These are phyloP conservation scores for Lampropteryx suffumata DNA, from an alignment of 2,888 invertebrate genomes.

Conservation along the genomic window DNA sequence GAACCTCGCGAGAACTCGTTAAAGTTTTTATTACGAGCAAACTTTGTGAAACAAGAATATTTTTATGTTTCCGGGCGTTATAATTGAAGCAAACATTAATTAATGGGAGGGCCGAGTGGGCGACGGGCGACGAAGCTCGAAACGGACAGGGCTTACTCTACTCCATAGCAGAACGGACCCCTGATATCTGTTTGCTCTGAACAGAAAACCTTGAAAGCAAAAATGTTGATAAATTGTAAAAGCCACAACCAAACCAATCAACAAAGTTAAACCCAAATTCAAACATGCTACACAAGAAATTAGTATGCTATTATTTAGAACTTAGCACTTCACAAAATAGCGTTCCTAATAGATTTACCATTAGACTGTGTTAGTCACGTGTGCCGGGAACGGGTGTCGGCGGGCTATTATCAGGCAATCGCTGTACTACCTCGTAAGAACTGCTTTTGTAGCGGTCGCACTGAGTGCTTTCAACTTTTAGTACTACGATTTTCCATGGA, in stretches of 20 bases:
- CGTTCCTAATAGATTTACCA: slow-evolving; percentile 40
- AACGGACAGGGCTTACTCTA: slow-evolving; percentile 11
- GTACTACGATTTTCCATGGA: slow-evolving; percentile 14
- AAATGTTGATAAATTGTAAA: not conserved
- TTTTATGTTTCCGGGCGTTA: slow-evolving; percentile 50
- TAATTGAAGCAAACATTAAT: slow-evolving; percentile 69
- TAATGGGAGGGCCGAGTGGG: slow-evolving; percentile 45
- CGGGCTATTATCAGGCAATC: slow-evolving; percentile 48
- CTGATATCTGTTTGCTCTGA: not conserved
- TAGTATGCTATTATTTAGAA: slow-evolving; percentile 3
- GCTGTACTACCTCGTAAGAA: slow-evolving; percentile 45
- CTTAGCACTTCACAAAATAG: slow-evolving; percentile 31
- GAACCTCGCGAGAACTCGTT: slow-evolving; percentile 33
- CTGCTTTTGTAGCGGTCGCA: slow-evolving; percentile 43
- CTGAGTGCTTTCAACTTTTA: slow-evolving; percentile 18
- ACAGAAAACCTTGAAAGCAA: not conserved
- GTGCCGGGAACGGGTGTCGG: slow-evolving; percentile 39
- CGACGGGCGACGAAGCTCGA: slow-evolving; percentile 32
- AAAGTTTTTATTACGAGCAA: slow-evolving; percentile 42
- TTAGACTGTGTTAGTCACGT: slow-evolving; percentile 42
- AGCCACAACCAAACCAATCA: not conserved
- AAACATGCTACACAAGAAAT: not conserved
- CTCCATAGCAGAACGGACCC: not conserved
- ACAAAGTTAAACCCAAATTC: not conserved
- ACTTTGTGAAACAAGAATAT: slow-evolving; percentile 43